Percentiles rank a stretch among this genome's conserved stretches.
These are phyloP conservation scores for Drosophila fulvimacula DNA, from an alignment of 2,888 invertebrate species.

Conservation along the genomic window DNA sequence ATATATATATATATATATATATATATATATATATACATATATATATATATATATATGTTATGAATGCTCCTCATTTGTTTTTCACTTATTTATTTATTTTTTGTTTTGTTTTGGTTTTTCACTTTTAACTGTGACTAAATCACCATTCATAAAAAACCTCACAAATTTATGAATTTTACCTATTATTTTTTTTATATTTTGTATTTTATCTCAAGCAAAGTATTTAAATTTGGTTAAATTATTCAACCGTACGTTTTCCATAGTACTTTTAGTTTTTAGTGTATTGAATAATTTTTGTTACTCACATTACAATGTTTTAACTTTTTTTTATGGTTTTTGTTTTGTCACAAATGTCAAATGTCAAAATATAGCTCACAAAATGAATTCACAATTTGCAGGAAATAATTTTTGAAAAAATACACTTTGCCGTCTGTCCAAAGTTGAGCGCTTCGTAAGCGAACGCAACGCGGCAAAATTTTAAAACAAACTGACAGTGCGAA, in stretches of 20 bases:
- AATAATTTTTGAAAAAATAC: constrained; percentile 4
- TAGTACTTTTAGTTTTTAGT: constrained; percentile 4
- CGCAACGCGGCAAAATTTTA: constrained; percentile 77
- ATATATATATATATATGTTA: neutral
- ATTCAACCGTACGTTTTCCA: constrained; percentile 23
- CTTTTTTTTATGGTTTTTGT: constrained; percentile 1
- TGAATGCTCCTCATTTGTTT: constrained; percentile 19
- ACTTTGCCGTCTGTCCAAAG: neutral
- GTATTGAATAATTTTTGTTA: neutral
- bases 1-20: no score
- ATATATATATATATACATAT: no score
- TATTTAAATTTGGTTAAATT: constrained; percentile 20
- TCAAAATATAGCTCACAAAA: constrained; percentile 10
- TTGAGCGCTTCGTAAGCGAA: constrained; percentile 46
- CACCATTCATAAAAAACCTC: constrained; percentile 5
- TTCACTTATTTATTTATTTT: neutral
- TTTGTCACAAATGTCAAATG: neutral
- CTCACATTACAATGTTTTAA: neutral
- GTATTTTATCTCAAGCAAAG: constrained; percentile 17
- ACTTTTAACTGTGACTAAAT: constrained; percentile 5
- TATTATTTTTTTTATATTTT: constrained; percentile 11
- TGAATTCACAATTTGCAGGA: constrained; percentile 16
- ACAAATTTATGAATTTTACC: constrained; percentile 26
- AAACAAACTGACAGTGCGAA: constrained; percentile 81
- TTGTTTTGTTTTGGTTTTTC: constrained; percentile 2